Evolutionary conservation across 2,888 invertebrate genomes (phyloP).

Genomic region (Alcis repandata): DNA sequence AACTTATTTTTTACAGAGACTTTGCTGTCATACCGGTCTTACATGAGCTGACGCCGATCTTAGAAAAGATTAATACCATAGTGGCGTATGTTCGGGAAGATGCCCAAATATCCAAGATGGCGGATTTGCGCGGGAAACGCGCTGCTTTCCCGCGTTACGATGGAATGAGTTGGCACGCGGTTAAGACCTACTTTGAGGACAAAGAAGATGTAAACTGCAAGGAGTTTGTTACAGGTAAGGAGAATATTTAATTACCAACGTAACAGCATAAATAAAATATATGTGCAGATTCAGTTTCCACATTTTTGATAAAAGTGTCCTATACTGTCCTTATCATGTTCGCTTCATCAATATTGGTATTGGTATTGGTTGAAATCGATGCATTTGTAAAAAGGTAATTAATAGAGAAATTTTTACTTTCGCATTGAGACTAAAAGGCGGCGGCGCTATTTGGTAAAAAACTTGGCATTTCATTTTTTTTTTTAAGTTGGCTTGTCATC

Average conservation of each 20-base stretch:
- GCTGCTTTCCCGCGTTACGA: slow-evolving; percentile 94
- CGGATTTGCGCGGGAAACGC: slow-evolving; percentile 89
- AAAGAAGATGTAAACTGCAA: slow-evolving; percentile 75
- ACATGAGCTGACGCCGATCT: slow-evolving; percentile 87
- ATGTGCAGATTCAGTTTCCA: no score
- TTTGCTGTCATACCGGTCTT: slow-evolving; percentile 86
- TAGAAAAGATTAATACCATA: slow-evolving; percentile 87
- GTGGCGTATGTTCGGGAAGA: slow-evolving; percentile 89
- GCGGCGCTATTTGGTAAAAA: neutral
- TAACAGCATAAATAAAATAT: no score
- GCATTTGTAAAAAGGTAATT: no score
- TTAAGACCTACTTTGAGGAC: slow-evolving; percentile 75
- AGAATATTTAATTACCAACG: no score
- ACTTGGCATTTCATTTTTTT: no score
- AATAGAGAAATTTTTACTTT: neutral
- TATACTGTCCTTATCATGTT: no score
- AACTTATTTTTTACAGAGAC: slow-evolving; percentile 82
- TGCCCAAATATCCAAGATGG: slow-evolving; percentile 85
- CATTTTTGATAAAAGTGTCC: no score
- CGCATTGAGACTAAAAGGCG: neutral
- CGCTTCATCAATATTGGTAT: neutral
- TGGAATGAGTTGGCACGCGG: slow-evolving; percentile 90
- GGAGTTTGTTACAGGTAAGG: slow-evolving; percentile 56
- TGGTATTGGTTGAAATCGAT: no score
- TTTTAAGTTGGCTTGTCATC: no score